Base-by-base conservation (phyloP, 2,113 vertebrate genomes). In the Kryptolebias marmoratus region DNA sequence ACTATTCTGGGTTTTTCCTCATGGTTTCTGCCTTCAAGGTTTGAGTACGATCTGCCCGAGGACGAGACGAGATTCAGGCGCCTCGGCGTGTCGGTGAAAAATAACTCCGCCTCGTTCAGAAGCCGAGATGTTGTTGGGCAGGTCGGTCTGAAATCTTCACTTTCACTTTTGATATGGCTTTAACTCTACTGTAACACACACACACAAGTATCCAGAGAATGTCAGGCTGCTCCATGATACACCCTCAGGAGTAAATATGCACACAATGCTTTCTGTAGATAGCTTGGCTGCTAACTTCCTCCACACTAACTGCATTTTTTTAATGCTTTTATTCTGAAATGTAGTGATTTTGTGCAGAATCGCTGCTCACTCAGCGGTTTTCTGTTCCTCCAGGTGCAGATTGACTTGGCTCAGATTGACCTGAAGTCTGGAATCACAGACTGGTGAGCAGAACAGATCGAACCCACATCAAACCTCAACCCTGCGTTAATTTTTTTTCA, bases 11-110 rank as follows among this genome's bases (percentile, higher is more conserved):
- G 54, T 64, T 8, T 68, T 27, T 59, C 11, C 64, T 59, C 13
- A 7, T 27, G 1, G 32, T 31, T 64, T 44, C 4, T 2, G 2
- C 31, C 18, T 57, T 13, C 36, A 45, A 97, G 96, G 89, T 96
- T 97, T 77, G 96, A 97, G 73, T 97, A 95, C 88, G 94, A 95
- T 11, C n/a, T 98, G 52, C 66, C 94, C 15, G 9, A 88, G 64
- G 95, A 95, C 0, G 96, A 97, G 44, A 83, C 80, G 0, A 85
- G 77, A 2, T 90, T 88, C 68, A 89, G 90, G 56, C 90, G 83
- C 69, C 93, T 98, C 68, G 94, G 94, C 14, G 87, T 95, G 2
- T 93, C 93, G 0, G 95, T 98, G 77, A 97, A 97, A 87, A 95
- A 96, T 68, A 94, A 86, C 69, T 81, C 90, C 0, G 84, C 93